These are phyloP conservation scores for Brachionus rotundiformis DNA, from an alignment of 1,140 invertebrate genomes.

Conservation along the genomic window DNA sequence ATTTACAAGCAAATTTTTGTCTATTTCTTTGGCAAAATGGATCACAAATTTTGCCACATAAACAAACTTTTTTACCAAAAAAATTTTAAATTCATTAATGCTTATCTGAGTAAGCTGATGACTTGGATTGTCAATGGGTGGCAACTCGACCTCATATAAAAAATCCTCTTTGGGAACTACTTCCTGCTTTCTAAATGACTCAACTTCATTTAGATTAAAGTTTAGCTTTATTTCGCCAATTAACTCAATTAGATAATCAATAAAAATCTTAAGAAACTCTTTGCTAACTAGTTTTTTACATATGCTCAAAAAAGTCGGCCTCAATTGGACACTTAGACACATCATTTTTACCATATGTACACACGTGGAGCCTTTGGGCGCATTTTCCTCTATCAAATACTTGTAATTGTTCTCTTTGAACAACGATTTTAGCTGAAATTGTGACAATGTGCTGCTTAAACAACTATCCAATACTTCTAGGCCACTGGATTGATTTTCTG, in stretches of 20 bases:
- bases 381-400: neutral
- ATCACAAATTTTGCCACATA: neutral
- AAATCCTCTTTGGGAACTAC: neutral
- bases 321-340: neutral
- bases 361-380: neutral
- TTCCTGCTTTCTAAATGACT: neutral
- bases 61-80: slow-evolving; percentile 11
- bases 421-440: neutral
- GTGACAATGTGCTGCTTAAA: neutral
- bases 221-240: neutral
- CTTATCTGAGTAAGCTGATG: neutral
- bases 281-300: neutral
- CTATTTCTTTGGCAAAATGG: neutral
- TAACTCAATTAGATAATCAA: neutral
- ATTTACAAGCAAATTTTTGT: neutral
- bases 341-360: neutral
- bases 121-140: neutral
- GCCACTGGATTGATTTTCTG: neutral
- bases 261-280: neutral
- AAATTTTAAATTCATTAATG: slow-evolving; percentile 10
- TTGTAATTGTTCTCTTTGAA: neutral
- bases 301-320: neutral
- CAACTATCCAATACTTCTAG: neutral
- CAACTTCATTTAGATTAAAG: slow-evolving; percentile 21
- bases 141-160: neutral